phyloP scores from a whole-genome alignment of 2,888 invertebrate species.

The Parnassius apollo region DNA sequence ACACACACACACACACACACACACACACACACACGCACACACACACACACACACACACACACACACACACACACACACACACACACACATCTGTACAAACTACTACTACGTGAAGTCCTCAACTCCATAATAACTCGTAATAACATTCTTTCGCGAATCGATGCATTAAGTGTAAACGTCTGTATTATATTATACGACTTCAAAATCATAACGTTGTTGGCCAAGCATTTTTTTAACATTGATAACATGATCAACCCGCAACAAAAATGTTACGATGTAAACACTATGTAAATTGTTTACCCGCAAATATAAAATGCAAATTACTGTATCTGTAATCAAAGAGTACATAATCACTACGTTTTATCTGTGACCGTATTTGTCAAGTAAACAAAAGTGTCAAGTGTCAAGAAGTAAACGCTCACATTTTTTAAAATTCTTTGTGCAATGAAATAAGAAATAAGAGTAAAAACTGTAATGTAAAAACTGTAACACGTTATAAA shows the following conservation, averaged over 20 bases:
- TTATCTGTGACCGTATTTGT: not conserved
- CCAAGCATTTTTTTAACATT: constrained; percentile 31
- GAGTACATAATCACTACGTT: not conserved
- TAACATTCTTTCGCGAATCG: constrained; percentile 44
- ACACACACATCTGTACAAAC: constrained; percentile 44
- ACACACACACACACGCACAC: too few relatives aligned
- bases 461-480: constrained; percentile 6
- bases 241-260: not conserved
- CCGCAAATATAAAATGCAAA: not conserved
- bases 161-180: constrained; percentile 44
- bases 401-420: constrained; percentile 17
- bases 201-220: constrained; percentile 49
- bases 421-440: constrained; percentile 13
- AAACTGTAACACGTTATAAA: not conserved
- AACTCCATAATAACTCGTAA: constrained; percentile 43
- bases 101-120: constrained; percentile 35
- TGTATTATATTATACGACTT: constrained; percentile 47
- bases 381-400: constrained; percentile 9
- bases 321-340: too few relatives aligned
- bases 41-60: too few relatives aligned
- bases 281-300: not conserved
- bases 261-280: too few relatives aligned
- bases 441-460: constrained; percentile 8
- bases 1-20: too few relatives aligned
- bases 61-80: constrained; percentile 3